phyloP scores from a whole-genome alignment of 2,888 invertebrate genomes.

The Limnephilus rhombicus region DNA sequence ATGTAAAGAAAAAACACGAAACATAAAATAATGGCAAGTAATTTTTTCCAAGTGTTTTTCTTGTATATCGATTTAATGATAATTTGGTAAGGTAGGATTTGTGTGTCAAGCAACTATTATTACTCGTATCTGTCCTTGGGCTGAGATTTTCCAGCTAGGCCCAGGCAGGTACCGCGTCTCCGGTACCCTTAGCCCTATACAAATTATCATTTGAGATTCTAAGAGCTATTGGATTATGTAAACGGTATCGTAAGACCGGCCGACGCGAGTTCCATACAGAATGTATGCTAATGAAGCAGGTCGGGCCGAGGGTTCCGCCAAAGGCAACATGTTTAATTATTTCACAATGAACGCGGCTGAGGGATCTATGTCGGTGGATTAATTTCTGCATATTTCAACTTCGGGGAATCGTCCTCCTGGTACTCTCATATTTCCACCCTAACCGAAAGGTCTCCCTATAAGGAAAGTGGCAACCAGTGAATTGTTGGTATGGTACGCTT shows the following conservation, averaged over 20 bases:
- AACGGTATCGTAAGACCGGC: constrained; percentile 13
- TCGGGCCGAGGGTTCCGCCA: background rate
- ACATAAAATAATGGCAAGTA: too few relatives aligned
- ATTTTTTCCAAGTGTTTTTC: too few relatives aligned
- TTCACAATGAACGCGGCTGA: background rate
- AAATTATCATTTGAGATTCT: constrained; percentile 25
- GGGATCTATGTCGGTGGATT: background rate
- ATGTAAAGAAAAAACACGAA: too few relatives aligned
- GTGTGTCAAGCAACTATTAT: background rate
- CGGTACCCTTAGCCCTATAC: background rate
- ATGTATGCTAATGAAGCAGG: constrained; percentile 29
- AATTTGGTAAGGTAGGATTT: background rate
- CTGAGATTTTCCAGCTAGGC: background rate
- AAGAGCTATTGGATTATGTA: constrained; percentile 37
- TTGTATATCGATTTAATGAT: background rate
- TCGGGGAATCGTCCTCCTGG: background rate
- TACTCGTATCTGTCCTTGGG: background rate
- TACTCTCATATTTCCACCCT: background rate
- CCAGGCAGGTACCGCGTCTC: background rate
- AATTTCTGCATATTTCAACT: background rate
- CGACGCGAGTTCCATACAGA: constrained; percentile 1
- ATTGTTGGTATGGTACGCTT: background rate
- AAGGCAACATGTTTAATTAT: constrained; percentile 21
- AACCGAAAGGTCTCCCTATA: background rate
- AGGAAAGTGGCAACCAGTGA: background rate